Evolutionary conservation across 2,888 invertebrate species (phyloP).

Genomic region (Apotomis betuletana): DNA sequence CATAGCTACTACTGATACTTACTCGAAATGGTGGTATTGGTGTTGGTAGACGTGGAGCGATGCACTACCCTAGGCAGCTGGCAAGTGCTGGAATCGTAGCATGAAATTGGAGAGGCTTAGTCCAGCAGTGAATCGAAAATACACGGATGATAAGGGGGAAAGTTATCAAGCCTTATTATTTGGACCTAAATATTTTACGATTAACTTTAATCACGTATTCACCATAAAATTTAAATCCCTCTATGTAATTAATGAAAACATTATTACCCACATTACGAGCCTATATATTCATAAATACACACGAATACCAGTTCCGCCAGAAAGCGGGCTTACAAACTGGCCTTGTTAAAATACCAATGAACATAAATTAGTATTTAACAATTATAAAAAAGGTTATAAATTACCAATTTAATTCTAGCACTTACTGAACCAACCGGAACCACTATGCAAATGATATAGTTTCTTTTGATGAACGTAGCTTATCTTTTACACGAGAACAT

Average conservation of each 20-base stretch:
- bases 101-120: too few species aligned
- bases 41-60: too few species aligned
- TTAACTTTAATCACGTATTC: too few species aligned
- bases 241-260: constrained; percentile 2
- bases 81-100: too few species aligned
- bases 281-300: constrained; percentile 11
- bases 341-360: constrained; percentile 24
- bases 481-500: not conserved
- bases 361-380: constrained; percentile 20
- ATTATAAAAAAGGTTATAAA: constrained; percentile 23
- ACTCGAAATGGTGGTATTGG: too few species aligned
- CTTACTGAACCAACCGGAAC: constrained; percentile 1
- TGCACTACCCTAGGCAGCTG: too few species aligned
- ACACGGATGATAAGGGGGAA: too few species aligned
- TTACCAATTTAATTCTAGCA: constrained; percentile 7
- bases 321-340: constrained; percentile 13
- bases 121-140: too few species aligned
- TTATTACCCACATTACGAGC: constrained; percentile 2
- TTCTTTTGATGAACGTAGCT: not conserved
- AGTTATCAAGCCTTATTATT: too few species aligned
- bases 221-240: too few species aligned
- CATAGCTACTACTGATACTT: too few species aligned
- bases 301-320: constrained; percentile 13
- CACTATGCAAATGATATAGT: constrained; percentile 2
- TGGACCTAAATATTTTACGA: too few species aligned